A percentile compares a stretch with the other conserved stretches of the same genome.
Conservation (phyloP, 2,797 vertebrate species). For the Leucoraja ocellata region DNA sequence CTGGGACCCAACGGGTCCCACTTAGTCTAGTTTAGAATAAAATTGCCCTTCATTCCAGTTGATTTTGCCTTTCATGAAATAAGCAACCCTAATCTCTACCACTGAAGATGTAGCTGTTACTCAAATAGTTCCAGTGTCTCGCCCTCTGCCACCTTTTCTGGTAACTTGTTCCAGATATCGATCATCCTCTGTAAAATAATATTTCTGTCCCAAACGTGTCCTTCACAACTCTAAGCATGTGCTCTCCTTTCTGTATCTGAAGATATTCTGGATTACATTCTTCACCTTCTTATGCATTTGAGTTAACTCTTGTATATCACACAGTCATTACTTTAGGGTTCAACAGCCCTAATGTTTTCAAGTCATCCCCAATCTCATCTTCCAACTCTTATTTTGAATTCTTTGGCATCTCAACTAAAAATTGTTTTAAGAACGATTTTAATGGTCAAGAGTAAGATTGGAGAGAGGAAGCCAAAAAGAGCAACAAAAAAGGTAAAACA, state of each 20-base stretch:
- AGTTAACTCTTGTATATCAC: too few species aligned
- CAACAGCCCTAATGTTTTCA: background rate
- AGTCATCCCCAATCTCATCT: background rate
- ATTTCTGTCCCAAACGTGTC: background rate
- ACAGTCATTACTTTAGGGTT: background rate
- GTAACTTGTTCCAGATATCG: background rate
- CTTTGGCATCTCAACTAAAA: background rate
- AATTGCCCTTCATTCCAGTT: background rate
- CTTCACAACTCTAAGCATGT: background rate
- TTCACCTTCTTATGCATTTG: background rate
- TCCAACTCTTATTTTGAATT: background rate
- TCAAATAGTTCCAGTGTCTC: background rate
- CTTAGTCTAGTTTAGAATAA: background rate
- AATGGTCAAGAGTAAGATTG: too few species aligned
- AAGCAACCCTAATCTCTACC: background rate
- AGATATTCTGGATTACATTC: background rate
- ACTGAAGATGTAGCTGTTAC: background rate
- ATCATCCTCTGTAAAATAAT: conserved; percentile 8
- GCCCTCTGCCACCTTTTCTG: background rate
- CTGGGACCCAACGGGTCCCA: too few species aligned
- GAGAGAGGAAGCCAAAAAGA: background rate
- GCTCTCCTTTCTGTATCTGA: background rate
- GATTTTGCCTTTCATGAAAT: background rate
- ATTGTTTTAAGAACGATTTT: background rate
- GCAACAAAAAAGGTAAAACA: background rate